Percentiles rank a stretch among this genome's conserved stretches.
These are phyloP conservation scores for Tympanoctomys barrerae DNA, from an alignment of 2,797 vertebrate genomes.

Conservation along the genomic window DNA sequence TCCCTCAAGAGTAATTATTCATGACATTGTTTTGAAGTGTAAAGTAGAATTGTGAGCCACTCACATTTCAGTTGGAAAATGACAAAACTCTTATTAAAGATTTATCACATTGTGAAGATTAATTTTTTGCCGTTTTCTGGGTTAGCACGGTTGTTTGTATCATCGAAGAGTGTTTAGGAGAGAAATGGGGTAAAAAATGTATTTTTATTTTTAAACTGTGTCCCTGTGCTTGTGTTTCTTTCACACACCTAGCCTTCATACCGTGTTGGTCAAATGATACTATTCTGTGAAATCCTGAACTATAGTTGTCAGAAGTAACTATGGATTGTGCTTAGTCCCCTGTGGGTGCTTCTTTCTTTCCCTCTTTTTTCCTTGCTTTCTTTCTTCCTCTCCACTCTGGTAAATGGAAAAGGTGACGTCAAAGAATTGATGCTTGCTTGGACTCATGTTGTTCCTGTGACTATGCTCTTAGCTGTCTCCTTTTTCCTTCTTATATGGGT, in stretches of 20 bases:
- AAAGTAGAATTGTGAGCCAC: conserved; percentile 76
- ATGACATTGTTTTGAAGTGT: conserved; percentile 64
- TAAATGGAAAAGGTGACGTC: conserved; percentile 90
- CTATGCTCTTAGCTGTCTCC: conserved; percentile 90
- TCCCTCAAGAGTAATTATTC: conserved; percentile 29
- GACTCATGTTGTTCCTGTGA: conserved; percentile 90
- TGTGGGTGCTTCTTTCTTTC: conserved; percentile 87
- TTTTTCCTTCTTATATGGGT: conserved; percentile 88
- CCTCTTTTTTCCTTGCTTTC: conserved; percentile 82
- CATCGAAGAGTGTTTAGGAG: conserved; percentile 77
- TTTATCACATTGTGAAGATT: conserved; percentile 67
- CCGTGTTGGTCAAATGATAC: conserved; percentile 87
- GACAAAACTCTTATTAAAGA: conserved; percentile 70
- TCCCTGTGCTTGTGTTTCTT: conserved; percentile 80
- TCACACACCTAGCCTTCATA: conserved; percentile 68
- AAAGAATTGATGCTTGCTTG: conserved; percentile 89
- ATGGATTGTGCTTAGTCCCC: conserved; percentile 91
- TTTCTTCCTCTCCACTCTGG: conserved; percentile 86
- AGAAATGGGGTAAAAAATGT: conserved; percentile 73
- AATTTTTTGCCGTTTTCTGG: conserved; percentile 55
- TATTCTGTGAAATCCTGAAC: conserved; percentile 86
- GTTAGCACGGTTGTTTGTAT: conserved; percentile 73
- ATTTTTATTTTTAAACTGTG: conserved; percentile 73
- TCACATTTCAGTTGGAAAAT: conserved; percentile 71
- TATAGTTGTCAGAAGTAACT: conserved; percentile 91